These are phyloP conservation scores for Pachyramphus minor DNA, from an alignment of 2,113 vertebrate species.

Conservation along the genomic window DNA sequence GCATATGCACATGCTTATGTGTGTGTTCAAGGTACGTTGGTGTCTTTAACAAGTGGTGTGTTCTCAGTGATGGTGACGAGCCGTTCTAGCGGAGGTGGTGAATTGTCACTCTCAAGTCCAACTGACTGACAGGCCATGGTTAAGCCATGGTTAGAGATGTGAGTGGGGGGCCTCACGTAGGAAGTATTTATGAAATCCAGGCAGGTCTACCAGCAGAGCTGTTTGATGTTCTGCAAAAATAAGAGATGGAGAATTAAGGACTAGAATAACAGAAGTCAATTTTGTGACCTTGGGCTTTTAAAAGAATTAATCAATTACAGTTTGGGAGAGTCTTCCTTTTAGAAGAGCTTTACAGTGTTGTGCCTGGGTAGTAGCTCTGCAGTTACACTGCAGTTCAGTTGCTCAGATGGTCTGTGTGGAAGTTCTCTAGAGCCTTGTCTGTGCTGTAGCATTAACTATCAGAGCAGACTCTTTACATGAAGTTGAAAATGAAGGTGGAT, in stretches of 20 bases:
- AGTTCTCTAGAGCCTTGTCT: background rate
- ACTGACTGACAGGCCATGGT: background rate
- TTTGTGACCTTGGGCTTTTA: background rate
- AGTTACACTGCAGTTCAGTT: background rate
- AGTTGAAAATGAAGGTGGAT: background rate
- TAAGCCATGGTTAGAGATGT: background rate
- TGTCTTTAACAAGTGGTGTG: background rate
- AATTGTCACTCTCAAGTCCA: background rate
- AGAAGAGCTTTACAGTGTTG: background rate
- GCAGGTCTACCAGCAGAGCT: slow-evolving; percentile 7
- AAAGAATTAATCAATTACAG: background rate
- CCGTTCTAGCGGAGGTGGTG: background rate
- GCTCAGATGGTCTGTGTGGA: background rate
- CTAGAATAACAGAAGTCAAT: background rate
- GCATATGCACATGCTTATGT: background rate
- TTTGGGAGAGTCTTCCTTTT: background rate
- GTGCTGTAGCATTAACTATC: background rate
- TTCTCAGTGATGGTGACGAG: background rate
- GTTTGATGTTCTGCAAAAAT: background rate
- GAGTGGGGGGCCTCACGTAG: slow-evolving; percentile 26
- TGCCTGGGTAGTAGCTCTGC: background rate
- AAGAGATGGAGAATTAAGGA: background rate
- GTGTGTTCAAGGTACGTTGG: background rate
- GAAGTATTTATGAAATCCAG: slow-evolving; percentile 58
- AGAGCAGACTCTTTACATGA: background rate